These are phyloP conservation scores for Pangasianodon hypophthalmus DNA, from an alignment of 2,113 vertebrate species.

Conservation along the genomic window DNA sequence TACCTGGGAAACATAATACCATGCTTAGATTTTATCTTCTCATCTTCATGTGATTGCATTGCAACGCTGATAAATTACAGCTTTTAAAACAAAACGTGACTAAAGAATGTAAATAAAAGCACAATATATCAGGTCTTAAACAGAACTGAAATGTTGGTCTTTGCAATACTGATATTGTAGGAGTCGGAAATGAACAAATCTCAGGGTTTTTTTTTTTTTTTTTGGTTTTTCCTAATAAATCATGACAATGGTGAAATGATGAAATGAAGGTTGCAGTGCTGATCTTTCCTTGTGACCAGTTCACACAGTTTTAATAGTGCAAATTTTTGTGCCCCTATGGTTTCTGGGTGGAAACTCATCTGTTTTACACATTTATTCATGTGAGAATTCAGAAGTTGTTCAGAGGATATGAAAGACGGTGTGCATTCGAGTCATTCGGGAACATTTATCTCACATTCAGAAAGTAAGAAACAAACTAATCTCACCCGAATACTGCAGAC, in stretches of 20 bases:
- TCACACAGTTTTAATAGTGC: not conserved
- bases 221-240: not conserved
- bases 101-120: not conserved
- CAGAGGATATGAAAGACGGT: not conserved
- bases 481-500: not conserved
- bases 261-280: not conserved
- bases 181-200: not conserved
- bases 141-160: not conserved
- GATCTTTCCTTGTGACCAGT: not conserved
- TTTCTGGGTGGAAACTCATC: not conserved
- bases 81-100: not conserved
- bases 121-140: not conserved
- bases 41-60: not conserved
- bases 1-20: slow-evolving; percentile 71
- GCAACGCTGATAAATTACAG: not conserved
- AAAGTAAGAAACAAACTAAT: not conserved
- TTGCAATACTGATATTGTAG: not conserved
- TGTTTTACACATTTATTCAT: not conserved
- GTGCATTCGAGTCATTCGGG: not conserved
- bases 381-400: not conserved
- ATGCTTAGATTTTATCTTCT: slow-evolving; percentile 1
- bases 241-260: not conserved
- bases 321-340: not conserved
- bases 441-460: not conserved
- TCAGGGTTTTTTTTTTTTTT: too few relatives aligned